Base-by-base conservation (phyloP, 2,113 vertebrate genomes). In the Xiphophorus couchianus region DNA sequence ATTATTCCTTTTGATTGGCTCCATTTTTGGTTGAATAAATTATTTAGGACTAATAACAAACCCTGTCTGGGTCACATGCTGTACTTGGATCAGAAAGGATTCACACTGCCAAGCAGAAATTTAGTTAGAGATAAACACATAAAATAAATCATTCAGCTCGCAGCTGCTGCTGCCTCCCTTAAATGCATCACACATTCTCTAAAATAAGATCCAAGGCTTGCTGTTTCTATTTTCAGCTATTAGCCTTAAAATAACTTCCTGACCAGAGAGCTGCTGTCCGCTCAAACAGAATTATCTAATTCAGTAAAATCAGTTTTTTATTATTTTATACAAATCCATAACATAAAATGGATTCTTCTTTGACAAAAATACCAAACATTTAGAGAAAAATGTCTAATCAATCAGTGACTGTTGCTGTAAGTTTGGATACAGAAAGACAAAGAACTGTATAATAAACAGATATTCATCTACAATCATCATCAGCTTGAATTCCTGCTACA, bases 141-240 rank as follows among this genome's bases (percentile, higher is more conserved):
- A 76, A 67, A 65, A 66, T n/a, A 62, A 35, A 75, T 29, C 39
- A 35, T 68, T 79, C 66, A 74, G 33, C 72, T 58, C 39, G 71
- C 78, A 48, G 14, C 39, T 86, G 51, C 86, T 84, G 89, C 86
- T 89, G 82, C 64, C 64, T 22, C 39, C 63, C 25, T 71, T 68
- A 83, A 81, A 80, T 66, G 66, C 78, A 71, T 85, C 69, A 37
- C 76, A 48, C 77, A 87, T 83, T 85, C 61, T 83, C 74, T 82
- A 87, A 88, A 86, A 67, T 22, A 7, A 82, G 78, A 87, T 83
- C 79, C 73, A 80, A 81, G 62, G 74, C 62, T 69, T 68, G 71
- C 70, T 65, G 69, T 30, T 84, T 13, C 86, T 91, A 87, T 89
- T 91, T 91, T 86, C 68, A 84, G 73, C 51, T 69, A 29, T 67